These are phyloP conservation scores for Elaphurus davidianus DNA, from an alignment of 2,113 vertebrate genomes.

Conservation along the genomic window DNA sequence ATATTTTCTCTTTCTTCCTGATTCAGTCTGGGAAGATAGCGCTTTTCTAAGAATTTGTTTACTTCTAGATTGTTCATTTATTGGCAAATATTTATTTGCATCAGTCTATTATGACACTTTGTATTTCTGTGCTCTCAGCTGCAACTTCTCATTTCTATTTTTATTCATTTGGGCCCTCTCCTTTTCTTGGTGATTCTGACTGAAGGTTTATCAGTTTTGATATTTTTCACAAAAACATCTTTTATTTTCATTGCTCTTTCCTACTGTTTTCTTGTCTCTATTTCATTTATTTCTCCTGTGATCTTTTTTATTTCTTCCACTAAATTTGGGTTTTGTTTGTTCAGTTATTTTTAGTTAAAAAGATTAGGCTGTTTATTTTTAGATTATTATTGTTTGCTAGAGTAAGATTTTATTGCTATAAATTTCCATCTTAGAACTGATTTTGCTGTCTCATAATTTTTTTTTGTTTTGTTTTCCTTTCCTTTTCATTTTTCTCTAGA, in stretches of 20 bases:
- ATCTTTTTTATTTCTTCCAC: not conserved
- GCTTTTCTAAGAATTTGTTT: not conserved
- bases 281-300: not conserved
- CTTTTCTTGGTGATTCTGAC: not conserved
- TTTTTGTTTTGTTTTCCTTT: not conserved
- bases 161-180: not conserved
- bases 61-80: not conserved
- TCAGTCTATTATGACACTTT: not conserved
- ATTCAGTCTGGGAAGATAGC: not conserved
- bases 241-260: not conserved
- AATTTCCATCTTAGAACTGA: not conserved
- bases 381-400: not conserved
- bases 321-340: not conserved
- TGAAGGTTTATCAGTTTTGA: not conserved
- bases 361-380: not conserved
- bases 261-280: not conserved
- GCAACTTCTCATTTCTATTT: not conserved
- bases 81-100: not conserved
- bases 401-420: not conserved
- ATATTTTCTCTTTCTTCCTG: not conserved
- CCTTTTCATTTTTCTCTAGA: not conserved
- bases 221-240: not conserved
- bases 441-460: not conserved
- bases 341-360: not conserved
- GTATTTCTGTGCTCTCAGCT: not conserved